Evolutionary conservation across 2,888 invertebrate species (phyloP).

Genomic region (Cylindroiulus punctatus): DNA sequence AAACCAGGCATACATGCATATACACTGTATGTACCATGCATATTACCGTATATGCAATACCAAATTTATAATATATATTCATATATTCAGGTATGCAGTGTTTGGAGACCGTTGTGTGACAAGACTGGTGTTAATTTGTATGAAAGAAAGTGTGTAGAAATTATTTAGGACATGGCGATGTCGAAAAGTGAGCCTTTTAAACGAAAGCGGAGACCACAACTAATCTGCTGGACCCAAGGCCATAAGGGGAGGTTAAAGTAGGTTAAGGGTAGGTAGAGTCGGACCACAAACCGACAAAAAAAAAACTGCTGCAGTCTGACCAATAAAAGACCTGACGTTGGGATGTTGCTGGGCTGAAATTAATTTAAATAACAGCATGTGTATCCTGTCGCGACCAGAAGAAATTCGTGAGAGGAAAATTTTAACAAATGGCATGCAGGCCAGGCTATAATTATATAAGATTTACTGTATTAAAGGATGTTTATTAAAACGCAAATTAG

Average conservation of each 20-base stretch:
- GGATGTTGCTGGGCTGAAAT: neutral
- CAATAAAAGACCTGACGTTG: constrained; percentile 2
- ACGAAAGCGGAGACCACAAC: too few species aligned
- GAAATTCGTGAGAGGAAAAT: neutral
- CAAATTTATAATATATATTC: too few species aligned
- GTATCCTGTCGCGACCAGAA: neutral
- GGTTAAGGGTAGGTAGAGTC: constrained; percentile 10
- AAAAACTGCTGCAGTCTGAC: neutral
- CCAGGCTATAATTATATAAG: neutral
- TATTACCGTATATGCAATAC: too few species aligned
- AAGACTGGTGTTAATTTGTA: too few species aligned
- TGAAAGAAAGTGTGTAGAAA: too few species aligned
- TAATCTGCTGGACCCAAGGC: neutral
- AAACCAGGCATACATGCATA: too few species aligned
- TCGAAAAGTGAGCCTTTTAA: too few species aligned
- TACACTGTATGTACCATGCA: too few species aligned
- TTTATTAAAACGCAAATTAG: too few species aligned
- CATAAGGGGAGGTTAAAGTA: constrained; percentile 10
- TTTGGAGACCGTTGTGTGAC: too few species aligned
- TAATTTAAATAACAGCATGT: neutral
- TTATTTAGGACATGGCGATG: too few species aligned
- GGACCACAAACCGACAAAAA: neutral
- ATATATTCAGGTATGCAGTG: too few species aligned
- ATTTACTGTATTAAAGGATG: neutral
- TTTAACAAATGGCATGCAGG: neutral